Base-by-base conservation (phyloP, 23 tunicate genomes). In the Oikopleura vanhoeffeni region DNA sequence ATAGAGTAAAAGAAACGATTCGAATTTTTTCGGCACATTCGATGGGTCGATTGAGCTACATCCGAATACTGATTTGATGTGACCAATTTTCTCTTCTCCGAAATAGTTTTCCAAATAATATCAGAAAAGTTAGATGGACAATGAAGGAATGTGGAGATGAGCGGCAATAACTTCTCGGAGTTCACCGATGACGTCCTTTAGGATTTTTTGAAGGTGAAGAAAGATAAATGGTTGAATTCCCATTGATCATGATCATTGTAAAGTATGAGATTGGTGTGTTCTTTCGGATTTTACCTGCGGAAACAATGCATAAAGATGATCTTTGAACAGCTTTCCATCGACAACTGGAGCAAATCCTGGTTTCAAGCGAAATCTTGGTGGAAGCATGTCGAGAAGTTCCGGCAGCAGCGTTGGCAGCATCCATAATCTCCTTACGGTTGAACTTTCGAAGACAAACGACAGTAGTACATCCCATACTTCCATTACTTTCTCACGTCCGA, bases 301-400 rank as follows among this genome's bases (percentile, higher is more conserved):
- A 4, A 0, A 89, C 85, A 2, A 89, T 40, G 86, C 86, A 83
- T 86, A 89, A 64, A 86, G 83, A 41, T 86, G 18, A 18, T 49
- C 60, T 8, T 8, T 18, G 60, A 49, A 8, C 60, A 49, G 8
- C 60, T 49, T 49, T 8, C 60, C 60, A 49, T 49, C 60, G 60
- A 49, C 60, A 18, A 49, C 60, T 49, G 60, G 60, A 18, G 60
- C 60, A 18, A 49, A 49, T 49, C 60, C 60, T 8, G 60, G 60
- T n/a, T 49, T 49, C 60, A 18, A 49, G 60, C 8, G 60, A 8
- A 18, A 49, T 49, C 60, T 49, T 49, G 60, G 60, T 8, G 60
- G 60, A 49, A 49, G 60, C 8, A 18, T 49, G 60, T 49, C 60
- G 60, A 18, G 60, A 8, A 18, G 60, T 49, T 8, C 60, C 60